phyloP scores from a whole-genome alignment of 2,888 invertebrate species.

The Gonocerus acuteangulatus region DNA sequence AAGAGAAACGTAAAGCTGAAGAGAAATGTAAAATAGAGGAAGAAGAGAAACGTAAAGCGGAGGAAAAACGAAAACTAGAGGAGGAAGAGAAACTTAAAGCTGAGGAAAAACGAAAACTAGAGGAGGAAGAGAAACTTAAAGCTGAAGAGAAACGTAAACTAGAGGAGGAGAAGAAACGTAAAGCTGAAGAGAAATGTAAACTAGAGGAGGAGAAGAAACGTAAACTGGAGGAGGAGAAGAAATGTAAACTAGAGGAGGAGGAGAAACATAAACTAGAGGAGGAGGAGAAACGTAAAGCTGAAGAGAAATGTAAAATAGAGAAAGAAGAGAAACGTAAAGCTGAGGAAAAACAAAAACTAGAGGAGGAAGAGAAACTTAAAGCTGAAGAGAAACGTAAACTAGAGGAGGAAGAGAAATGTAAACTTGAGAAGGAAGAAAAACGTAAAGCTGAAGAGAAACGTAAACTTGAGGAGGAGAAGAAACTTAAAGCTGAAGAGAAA shows the following conservation, averaged over 20 bases:
- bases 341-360: neutral
- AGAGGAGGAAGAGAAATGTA: neutral
- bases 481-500: neutral
- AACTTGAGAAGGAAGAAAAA: neutral
- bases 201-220: neutral
- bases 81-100: neutral
- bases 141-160: neutral
- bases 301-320: neutral
- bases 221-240: neutral
- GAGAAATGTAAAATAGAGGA: neutral
- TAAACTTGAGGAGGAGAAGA: neutral
- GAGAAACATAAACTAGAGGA: neutral
- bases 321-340: neutral
- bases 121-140: constrained; percentile 2
- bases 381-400: neutral
- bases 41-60: neutral
- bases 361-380: constrained; percentile 10
- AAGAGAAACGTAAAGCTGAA: neutral
- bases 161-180: too few species aligned
- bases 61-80: constrained; percentile 1
- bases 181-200: too few species aligned
- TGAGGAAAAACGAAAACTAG: neutral
- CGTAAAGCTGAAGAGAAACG: constrained; percentile 2
- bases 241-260: neutral
- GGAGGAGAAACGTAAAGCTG: neutral